These are phyloP conservation scores for Mus pahari DNA, from an alignment of 2,113 vertebrate species.

Conservation along the genomic window DNA sequence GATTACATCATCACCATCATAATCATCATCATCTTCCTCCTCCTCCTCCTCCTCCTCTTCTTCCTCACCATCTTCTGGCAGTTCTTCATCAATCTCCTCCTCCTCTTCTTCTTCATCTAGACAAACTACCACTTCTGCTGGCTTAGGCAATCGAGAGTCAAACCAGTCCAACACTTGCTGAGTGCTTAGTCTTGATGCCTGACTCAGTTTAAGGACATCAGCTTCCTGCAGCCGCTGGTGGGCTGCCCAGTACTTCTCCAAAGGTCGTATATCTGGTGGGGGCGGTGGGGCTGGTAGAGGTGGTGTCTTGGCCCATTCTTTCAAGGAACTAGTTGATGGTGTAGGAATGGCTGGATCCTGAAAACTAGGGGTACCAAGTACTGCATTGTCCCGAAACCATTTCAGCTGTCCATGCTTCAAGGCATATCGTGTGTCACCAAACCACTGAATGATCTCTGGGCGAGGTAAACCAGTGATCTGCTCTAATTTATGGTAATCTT, in stretches of 20 bases:
- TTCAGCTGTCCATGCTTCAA: conserved; percentile 94
- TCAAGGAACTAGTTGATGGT: conserved; percentile 64
- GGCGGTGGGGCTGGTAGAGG: conserved; percentile 57
- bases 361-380: conserved; percentile 70
- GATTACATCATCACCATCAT: conserved; percentile 74
- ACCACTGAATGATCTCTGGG: conserved; percentile 95
- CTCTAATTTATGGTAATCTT: conserved; percentile 92
- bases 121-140: conserved; percentile 86
- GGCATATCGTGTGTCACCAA: conserved; percentile 94
- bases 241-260: conserved; percentile 81
- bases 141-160: conserved; percentile 85
- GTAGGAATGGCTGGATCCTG: conserved; percentile 67
- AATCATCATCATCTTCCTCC: background rate
- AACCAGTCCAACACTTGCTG: conserved; percentile 93
- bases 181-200: conserved; percentile 88
- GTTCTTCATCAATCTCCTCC: conserved; percentile 79
- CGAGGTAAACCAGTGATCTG: conserved; percentile 92
- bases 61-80: conserved; percentile 74
- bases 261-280: conserved; percentile 73
- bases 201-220: conserved; percentile 88
- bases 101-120: conserved; percentile 84
- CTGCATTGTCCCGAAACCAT: conserved; percentile 89
- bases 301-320: conserved; percentile 76
- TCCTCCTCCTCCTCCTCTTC: conserved; percentile 82
- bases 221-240: conserved; percentile 82